Evolutionary conservation across 2,113 vertebrate genomes (phyloP).

Genomic region (Salvelinus fontinalis): DNA sequence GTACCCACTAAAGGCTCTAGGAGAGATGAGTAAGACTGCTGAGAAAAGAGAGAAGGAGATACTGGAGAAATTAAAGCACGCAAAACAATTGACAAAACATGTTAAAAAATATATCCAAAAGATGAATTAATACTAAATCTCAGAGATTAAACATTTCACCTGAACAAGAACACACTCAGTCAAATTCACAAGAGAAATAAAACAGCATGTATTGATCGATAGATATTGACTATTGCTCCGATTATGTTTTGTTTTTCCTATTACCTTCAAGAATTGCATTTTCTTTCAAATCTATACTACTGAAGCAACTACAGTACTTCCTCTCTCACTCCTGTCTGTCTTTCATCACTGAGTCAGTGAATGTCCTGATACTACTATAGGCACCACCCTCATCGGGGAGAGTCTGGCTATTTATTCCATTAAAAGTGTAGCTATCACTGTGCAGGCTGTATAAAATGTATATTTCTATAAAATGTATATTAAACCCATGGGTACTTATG

Average conservation of each 20-base stretch:
- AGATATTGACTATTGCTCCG: neutral
- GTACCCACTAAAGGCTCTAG: no score
- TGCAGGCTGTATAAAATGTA: no score
- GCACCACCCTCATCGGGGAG: neutral
- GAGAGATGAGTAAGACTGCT: no score
- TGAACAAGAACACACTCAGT: neutral
- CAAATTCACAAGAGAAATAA: slow-evolving; percentile 2
- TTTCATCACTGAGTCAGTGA: neutral
- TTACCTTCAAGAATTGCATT: neutral
- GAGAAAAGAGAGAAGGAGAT: no score
- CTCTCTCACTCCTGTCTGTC: neutral
- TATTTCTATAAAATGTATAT: neutral
- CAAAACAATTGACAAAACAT: neutral
- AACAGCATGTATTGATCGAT: neutral
- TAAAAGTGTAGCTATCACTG: neutral
- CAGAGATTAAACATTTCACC: slow-evolving; percentile 18
- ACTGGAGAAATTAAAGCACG: no score
- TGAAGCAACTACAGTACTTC: neutral
- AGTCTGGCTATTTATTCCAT: neutral
- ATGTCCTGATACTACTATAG: neutral
- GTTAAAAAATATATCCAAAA: slow-evolving; percentile 21
- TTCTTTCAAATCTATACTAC: neutral
- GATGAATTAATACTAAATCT: neutral
- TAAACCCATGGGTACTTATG: neutral
- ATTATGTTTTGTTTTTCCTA: slow-evolving; percentile 7